Evolutionary conservation across 2,113 vertebrate genomes (phyloP).

Genomic region (Hiodon alosoides): DNA sequence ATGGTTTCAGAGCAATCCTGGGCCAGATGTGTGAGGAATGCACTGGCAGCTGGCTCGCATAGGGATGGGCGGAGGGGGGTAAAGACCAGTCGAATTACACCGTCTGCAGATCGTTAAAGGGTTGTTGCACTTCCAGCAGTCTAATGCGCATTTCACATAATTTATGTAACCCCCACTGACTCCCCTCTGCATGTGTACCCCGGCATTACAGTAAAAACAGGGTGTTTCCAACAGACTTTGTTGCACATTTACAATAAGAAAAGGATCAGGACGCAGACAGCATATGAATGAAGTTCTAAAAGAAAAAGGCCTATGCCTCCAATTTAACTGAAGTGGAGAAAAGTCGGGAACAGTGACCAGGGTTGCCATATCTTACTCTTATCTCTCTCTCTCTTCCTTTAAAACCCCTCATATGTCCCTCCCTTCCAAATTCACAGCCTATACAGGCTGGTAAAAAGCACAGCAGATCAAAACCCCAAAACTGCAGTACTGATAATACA

Average conservation of each 20-base stretch:
- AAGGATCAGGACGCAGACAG: not conserved
- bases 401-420: constrained; percentile 36
- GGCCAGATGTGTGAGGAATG: constrained; percentile 73
- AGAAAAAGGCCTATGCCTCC: not conserved
- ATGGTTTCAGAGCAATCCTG: constrained; percentile 47
- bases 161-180: constrained; percentile 23
- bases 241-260: not conserved
- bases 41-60: constrained; percentile 55
- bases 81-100: constrained; percentile 50
- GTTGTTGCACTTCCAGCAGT: constrained; percentile 56
- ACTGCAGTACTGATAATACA: not conserved
- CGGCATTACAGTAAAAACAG: not conserved
- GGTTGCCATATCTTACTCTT: too few relatives aligned
- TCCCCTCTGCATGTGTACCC: not conserved
- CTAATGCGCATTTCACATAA: constrained; percentile 55
- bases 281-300: not conserved
- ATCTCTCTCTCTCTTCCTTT: constrained; percentile 3
- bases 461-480: not conserved
- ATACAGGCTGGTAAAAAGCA: not conserved
- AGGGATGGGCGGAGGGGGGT: constrained; percentile 17
- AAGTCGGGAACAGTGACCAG: too few relatives aligned
- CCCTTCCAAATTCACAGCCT: not conserved
- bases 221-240: constrained; percentile 1
- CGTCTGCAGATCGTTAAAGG: constrained; percentile 64
- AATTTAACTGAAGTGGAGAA: not conserved